Evolutionary conservation across 2,888 invertebrate species (phyloP), one percentile per base, ranked within the genome.

Genomic region (Cephalotes varians): DNA sequence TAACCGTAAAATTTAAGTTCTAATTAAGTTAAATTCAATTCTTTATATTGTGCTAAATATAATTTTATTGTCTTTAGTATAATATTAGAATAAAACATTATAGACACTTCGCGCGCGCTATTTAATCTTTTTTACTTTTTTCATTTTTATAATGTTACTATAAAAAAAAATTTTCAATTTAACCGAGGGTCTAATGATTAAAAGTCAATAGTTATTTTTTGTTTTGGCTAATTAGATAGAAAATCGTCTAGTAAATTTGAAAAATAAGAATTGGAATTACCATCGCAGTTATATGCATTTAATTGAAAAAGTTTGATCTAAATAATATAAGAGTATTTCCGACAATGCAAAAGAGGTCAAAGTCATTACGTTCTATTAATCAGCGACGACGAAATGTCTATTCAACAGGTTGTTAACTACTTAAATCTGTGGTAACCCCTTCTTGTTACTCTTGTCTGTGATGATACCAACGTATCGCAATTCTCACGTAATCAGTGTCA

Each of bases 361-460:
- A 82, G 76, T 82, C 76, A 82, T 82, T 82, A 76, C 65, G 67
- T 67, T 67, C 74, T 74, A 65, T 67, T 82, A 34, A 56, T 60
- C 67, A 60, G 76, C 65, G 71, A 37, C 65, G 37, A 49, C 82
- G 49, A 76, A 82, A 82, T 77, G 67, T 72, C 82, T 77, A 82
- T 82, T 82, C 76, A 82, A 76, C 65, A 72, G 56, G 82, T 76
- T 76, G 72, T 82, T 82, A 82, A 77, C 82, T 82, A 77, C 76
- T 82, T 82, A 72, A 82, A 82, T 76, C 67, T 76, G 65, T 67
- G 28, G 44, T 67, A 62, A 34, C 81, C 74, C 64, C 74, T 64
- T 64, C 74, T 81, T 74, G 64, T 21, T 15, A 51, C 64, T 81
- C 64, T 47, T n/a, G n/a, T n/a, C n/a, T 65, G 54, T 64, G 25